Conservation (phyloP, 1,140 invertebrate species). For the Halesus radiatus region DNA sequence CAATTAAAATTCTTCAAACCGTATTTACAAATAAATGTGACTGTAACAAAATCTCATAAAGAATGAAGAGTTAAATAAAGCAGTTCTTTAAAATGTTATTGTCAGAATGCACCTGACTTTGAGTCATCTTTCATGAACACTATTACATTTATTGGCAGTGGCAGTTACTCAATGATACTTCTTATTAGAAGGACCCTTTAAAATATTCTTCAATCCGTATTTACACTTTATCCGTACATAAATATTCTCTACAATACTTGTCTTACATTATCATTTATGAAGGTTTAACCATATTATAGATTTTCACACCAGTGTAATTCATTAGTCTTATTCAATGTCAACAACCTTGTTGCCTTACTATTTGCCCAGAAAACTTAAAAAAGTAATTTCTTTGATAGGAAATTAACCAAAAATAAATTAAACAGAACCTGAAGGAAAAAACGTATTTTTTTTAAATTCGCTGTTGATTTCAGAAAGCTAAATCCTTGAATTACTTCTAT, state of each 20-base stretch:
- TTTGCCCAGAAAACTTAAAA: background rate
- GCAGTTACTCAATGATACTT: too few species aligned
- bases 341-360: constrained; percentile 23
- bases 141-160: too few species aligned
- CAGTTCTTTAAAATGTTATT: constrained; percentile 29
- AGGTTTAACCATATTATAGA: constrained; percentile 9
- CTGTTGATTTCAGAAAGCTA: too few species aligned
- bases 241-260: too few species aligned
- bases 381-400: too few species aligned
- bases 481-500: too few species aligned
- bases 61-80: background rate
- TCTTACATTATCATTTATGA: constrained; percentile 15
- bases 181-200: too few species aligned
- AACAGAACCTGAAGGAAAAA: background rate
- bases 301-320: background rate
- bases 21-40: too few species aligned
- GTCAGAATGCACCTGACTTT: constrained; percentile 44
- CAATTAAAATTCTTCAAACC: too few species aligned
- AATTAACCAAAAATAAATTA: background rate
- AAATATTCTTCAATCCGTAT: background rate
- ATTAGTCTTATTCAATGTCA: constrained; percentile 34
- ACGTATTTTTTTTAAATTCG: too few species aligned
- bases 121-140: too few species aligned
- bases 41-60: too few species aligned
- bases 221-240: background rate